phyloP scores from a whole-genome alignment of 2,113 vertebrate genomes.

The Enhydra lutris region DNA sequence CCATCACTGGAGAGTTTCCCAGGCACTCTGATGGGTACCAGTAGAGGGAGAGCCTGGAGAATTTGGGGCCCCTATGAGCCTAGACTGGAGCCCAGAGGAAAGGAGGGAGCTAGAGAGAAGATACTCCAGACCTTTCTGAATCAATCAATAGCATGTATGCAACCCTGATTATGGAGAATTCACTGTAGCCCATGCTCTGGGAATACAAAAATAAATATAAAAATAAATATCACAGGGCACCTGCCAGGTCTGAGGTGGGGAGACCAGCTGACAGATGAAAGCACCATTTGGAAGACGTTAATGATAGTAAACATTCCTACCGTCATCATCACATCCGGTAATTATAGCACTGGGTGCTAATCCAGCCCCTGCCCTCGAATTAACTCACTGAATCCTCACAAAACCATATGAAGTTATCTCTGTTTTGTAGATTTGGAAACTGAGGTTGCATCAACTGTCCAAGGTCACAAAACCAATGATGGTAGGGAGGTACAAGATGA shows the following conservation, averaged over 20 bases:
- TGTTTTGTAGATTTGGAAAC: background rate
- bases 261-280: background rate
- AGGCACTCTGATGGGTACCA: background rate
- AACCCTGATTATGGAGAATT: background rate
- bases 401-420: background rate
- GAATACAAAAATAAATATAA: background rate
- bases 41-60: background rate
- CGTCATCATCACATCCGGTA: background rate
- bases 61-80: background rate
- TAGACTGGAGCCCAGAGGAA: background rate
- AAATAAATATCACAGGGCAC: background rate
- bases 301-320: background rate
- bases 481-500: background rate
- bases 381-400: background rate
- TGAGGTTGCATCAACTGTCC: background rate
- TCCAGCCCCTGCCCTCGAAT: background rate
- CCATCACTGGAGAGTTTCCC: too few species aligned
- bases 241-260: background rate
- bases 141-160: background rate
- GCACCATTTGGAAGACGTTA: too few species aligned
- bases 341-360: background rate
- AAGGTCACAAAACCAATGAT: background rate
- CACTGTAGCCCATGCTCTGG: rapidly evolving
- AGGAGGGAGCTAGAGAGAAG: background rate
- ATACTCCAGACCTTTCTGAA: too few species aligned